These are phyloP conservation scores for Protosalanx chinensis DNA, from an alignment of 2,797 vertebrate species.

Conservation along the genomic window DNA sequence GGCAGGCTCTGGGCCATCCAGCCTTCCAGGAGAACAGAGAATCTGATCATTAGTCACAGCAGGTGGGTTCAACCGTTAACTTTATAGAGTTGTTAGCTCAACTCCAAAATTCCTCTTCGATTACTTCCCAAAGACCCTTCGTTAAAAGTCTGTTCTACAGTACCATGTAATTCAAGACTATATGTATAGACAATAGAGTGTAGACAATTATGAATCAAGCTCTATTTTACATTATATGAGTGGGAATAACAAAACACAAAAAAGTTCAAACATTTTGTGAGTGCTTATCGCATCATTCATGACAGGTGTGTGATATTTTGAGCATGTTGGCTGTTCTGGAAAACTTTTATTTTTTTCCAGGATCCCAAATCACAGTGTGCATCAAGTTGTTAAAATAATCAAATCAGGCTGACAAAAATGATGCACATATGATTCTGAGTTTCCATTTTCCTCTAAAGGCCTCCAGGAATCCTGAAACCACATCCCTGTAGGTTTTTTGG, in stretches of 20 bases:
- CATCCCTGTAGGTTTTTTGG: conserved; percentile 9
- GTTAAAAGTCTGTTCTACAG: neutral
- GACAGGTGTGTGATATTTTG: neutral
- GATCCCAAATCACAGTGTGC: neutral
- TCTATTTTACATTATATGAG: neutral
- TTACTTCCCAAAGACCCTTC: conserved; percentile 15
- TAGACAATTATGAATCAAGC: neutral
- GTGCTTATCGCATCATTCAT: neutral
- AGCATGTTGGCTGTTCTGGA: neutral
- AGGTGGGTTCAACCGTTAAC: conserved; percentile 36
- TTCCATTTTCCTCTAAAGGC: conserved; percentile 2
- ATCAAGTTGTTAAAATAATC: conserved; percentile 2
- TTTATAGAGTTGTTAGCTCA: conserved; percentile 37
- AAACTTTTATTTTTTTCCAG: neutral
- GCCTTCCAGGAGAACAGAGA: neutral
- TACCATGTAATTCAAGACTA: neutral
- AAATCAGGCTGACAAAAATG: conserved; percentile 9
- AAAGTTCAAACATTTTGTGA: neutral
- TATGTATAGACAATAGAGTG: neutral
- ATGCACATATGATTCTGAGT: conserved; percentile 13
- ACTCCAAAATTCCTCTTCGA: conserved; percentile 34
- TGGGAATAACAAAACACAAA: neutral
- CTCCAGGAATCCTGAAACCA: conserved; percentile 11
- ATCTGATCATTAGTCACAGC: conserved; percentile 38
- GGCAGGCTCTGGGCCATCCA: neutral